phyloP scores from a whole-genome alignment of 35 echinoderm and acorn worm genomes.

The Apostichopus japonicus region DNA sequence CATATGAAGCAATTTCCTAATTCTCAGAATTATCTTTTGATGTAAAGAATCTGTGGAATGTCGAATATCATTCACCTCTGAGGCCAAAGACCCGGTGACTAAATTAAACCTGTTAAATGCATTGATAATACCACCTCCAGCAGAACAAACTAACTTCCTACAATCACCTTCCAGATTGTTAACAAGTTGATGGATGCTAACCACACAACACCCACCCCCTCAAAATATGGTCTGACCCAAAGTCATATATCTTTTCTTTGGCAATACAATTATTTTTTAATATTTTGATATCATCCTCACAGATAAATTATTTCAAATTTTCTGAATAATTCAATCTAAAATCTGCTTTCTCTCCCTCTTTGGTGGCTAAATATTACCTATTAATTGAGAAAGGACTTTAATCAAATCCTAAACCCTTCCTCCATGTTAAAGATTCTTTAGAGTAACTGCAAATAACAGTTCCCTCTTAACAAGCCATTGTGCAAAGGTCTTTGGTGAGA shows the following conservation, averaged over 20 bases:
- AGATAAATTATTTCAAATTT: too few species aligned
- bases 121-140: background rate
- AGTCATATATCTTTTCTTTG: background rate
- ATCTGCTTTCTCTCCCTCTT: too few species aligned
- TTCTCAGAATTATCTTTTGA: background rate
- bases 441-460: slow-evolving; percentile 6
- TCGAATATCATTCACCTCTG: slow-evolving; percentile 17
- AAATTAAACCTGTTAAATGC: slow-evolving; percentile 30
- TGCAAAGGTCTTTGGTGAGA: background rate
- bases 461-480: background rate
- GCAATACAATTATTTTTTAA: background rate
- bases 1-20: background rate
- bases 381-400: background rate
- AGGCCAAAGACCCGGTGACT: background rate
- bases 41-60: slow-evolving; percentile 21
- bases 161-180: background rate
- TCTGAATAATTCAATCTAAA: too few species aligned
- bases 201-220: background rate
- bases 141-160: background rate
- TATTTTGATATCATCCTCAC: too few species aligned
- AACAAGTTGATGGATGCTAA: background rate
- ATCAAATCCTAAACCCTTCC: background rate
- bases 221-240: background rate
- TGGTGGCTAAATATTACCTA: too few species aligned
- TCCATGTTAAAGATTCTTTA: background rate